Base-by-base conservation (phyloP, 2,797 vertebrate genomes). In the Enteromius anoplus region DNA sequence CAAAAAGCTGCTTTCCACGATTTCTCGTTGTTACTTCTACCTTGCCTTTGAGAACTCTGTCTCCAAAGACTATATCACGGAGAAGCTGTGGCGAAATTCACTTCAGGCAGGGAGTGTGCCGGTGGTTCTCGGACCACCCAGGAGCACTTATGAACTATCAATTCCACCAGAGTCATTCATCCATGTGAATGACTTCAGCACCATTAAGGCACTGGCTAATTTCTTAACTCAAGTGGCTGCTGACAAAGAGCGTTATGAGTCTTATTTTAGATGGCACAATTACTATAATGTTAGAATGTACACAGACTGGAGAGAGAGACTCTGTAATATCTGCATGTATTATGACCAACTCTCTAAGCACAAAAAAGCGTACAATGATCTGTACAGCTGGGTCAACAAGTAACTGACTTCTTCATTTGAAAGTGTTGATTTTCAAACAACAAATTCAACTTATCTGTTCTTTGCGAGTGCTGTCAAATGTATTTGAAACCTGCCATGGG, bases 21-120 rank as follows among this genome's bases (percentile, higher is more conserved):
- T 96, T 12, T 94, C 93, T 53, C 93, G 73, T 0, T 97, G 97
- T 68, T 91, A 88, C 42, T 98, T 98, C 87, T 98, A 98, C 88
- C 89, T 98, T 68, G 94, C 97, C 21, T 96, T 98, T 0, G 97
- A 98, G 91, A 98, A 98, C 91, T 96, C 97, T 0, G 78, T 93
- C 85, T 92, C 95, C 58, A 92, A 10, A 0, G 97, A 98, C 89
- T 98, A 98, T 87, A 96, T 98, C 88, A 97, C 95, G 0, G 97
- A 98, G 89, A 98, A 98, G 89, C 91, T 98, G 29, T 98, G 97
- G 97, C 92, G 92, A 82, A 98, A 98, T 0, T 92, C 96, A 0
- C 92, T 97, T 85, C 84, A 90, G 12, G 94, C 96, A 0, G 95
- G 96, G 0, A 79, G 91, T 0, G 92, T 97, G 12, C 97, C 97